Evolutionary conservation across 2,113 vertebrate species (phyloP), one percentile per base, ranked within the genome.

Genomic region (Eubucco bourcierii): DNA sequence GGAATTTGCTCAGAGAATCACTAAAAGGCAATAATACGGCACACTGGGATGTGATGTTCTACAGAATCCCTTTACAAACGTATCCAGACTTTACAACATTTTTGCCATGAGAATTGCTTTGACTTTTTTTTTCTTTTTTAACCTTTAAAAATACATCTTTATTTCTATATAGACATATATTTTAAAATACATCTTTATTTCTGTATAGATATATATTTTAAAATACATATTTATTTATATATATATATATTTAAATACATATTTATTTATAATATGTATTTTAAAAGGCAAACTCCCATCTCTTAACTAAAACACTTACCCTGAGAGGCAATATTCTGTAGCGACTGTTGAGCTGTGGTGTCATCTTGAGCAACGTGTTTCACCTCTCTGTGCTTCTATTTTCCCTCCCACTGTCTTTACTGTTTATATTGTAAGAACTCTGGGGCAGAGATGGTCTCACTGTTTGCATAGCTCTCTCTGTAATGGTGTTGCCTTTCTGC

Each of bases 391-490:
- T 71, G 27, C 79, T 87, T 80, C 84, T 92, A 59, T 91, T 92
- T 78, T 85, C 80, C 80, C 67, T 85, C 91, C 84, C 61, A 72
- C 75, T 81, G 84, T 61, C 94, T 90, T 92, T 78, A 78, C 29
- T 95, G 89, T 95, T 94, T 94, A 89, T 93, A 58, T 74, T 90
- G 37, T 74, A 94, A 81, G 92, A 94, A 81, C 92, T 86, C 74
- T 73, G 87, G 72, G 81, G 91, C 75, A 92, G 61, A 27, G 73
- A 85, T 3, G 5, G 73, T 80, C 70, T 80, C 72, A 68, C 44
- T 94, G 93, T 95, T 94, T 95, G 90, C 85, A 78, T 4, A 92
- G 76, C 87, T 74, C 61, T 60, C 60, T 78, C 82, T 7, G 5
- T 87, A 94, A 86, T 70, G 66, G 63, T 83, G 65, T 6, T 87